Evolutionary conservation across 2,113 vertebrate genomes (phyloP), one percentile per base, ranked within the genome.

Genomic region (Oophaga pumilio): DNA sequence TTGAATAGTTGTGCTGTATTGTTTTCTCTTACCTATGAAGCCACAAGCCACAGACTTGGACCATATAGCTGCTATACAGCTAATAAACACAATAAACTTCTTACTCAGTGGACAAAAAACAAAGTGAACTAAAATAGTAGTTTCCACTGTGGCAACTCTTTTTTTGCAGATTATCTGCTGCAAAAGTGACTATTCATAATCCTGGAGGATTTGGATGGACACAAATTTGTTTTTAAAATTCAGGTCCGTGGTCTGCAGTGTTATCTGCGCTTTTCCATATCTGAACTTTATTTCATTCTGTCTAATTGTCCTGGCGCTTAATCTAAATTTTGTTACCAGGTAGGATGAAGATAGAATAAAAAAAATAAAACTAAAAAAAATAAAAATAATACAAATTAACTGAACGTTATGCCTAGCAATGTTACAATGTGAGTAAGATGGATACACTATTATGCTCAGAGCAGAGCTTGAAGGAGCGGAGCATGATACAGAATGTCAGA

Each of bases 231-330:
- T 62, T 22, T 14, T 57, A 69, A 74, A 77, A 49, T 28, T 43
- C 64, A 9, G 15, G 64, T 56, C 12, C 24, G 4, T 71, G 62
- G 85, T 49, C 24, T 43, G 33, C 15, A 24, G 33, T 20, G 8
- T 62, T 76, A 56, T 73, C 68, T 0, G 11, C 49, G 8, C 17
- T 18, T 11, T 74, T 8, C 69, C 69, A 28, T 33, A 85, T 62
- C 56, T 26, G 26, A 52, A 71, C 64, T 77, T 57, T 81, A 12
- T 13, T 81, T 87, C 26, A 80, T 43, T 80, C 17, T 62, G 78
- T 43, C 77, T 49, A 0, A 56, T 76, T 68, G 22, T 79, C 49
- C 86, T 88, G 86, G 86, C 56, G 33, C 10, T 13, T 1, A 15
- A 15, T 49, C n/a, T 8, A 9, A 14, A 52, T 18, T 43, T 12